phyloP scores from a whole-genome alignment of 2,797 vertebrate genomes.

The Lepidocolaptes lacrymiger region DNA sequence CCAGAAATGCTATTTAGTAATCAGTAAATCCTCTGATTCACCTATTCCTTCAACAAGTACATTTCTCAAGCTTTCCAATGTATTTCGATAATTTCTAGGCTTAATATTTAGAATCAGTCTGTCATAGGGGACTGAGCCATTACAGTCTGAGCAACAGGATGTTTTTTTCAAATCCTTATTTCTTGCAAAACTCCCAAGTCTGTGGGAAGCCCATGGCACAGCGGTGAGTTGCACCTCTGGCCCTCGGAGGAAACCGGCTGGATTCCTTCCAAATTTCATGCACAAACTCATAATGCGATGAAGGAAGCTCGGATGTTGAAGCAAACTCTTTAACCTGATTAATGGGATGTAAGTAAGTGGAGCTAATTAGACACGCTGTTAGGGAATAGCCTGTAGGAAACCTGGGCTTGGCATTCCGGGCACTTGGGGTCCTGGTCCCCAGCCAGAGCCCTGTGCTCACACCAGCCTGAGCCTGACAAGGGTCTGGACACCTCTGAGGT shows the following conservation, averaged over 20 bases:
- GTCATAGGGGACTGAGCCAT: background rate
- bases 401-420: fast-evolving
- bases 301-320: conserved; percentile 26
- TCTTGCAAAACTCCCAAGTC: background rate
- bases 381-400: background rate
- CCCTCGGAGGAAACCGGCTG: background rate
- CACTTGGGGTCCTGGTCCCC: background rate
- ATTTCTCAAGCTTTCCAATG: background rate
- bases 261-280: conserved; percentile 35
- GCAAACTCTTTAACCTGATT: conserved; percentile 62
- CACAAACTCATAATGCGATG: background rate
- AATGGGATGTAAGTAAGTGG: conserved; percentile 62
- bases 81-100: background rate
- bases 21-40: background rate
- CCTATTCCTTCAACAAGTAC: background rate
- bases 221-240: background rate
- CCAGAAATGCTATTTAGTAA: background rate
- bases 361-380: conserved; percentile 36
- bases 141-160: background rate
- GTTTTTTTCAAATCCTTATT: background rate
- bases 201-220: background rate
- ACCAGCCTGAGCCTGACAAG: background rate
- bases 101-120: background rate
- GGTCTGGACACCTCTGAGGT: background rate
- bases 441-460: background rate